Base-by-base conservation (phyloP, 2,888 invertebrate species). In the Choreutis nemorana region DNA sequence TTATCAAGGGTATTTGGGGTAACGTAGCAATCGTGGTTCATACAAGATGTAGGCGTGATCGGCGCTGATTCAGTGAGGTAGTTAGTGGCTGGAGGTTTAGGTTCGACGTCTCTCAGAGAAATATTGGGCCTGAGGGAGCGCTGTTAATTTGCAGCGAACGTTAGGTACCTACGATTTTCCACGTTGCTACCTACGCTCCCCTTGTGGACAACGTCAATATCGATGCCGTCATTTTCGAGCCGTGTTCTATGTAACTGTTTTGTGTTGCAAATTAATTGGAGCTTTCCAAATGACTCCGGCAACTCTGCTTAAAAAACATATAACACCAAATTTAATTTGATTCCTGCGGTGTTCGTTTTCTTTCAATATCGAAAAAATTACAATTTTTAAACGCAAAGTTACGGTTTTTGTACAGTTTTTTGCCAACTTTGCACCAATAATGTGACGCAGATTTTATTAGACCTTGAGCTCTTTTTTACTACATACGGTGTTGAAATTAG, bases 21-120 rank as follows among this genome's bases (percentile, higher is more conserved):
- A 50, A 38, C 60, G 65, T 70, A 65, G 60, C 75, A 77, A 77
- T 77, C 73, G 72, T 57, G 60, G 67, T 67, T 64, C 58, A 65
- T 67, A 77, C 77, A 77, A 71, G 75, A 59, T 71, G 77, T 73
- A 77, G 77, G 77, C 77, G 77, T 75, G 75, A 68, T 75, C 71
- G 66, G 57, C 58, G 73, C 75, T 77, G 77, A 77, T 75, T 75
- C 77, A 77, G 72, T 73, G 70, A 68, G 70, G 72, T 65, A 72
- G 72, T 73, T 72, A 70, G 66, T 62, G 66, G 70, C 71, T 67
- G 75, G 70, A 71, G 71, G 66, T 65, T 61, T 57, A 60, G 70
- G 66, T 70, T 67, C 68, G 62, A 66, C 72, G 68, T 70, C 67
- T 65, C 59, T 39, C 50, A 57, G 70, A 75, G 73, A 77, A 75